These are phyloP conservation scores for Blastobasis lacticolella DNA, from an alignment of 2,888 invertebrate species.

Conservation along the genomic window DNA sequence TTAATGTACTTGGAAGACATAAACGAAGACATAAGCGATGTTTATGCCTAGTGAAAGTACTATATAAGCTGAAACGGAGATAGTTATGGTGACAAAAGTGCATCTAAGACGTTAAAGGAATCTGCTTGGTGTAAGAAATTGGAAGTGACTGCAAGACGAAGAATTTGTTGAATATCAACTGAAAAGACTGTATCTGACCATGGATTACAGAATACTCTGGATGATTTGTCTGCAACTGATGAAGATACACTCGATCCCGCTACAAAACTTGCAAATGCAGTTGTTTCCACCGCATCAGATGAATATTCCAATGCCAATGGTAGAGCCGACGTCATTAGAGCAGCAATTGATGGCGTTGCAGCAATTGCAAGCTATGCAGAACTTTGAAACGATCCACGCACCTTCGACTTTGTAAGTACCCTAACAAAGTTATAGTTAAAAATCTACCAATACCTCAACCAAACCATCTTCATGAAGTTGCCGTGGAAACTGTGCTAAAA, in stretches of 20 bases:
- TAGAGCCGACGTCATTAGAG: constrained; percentile 25
- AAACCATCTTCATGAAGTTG: too few relatives aligned
- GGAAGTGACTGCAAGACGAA: too few relatives aligned
- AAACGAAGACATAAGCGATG: not conserved
- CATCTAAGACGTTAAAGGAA: too few relatives aligned
- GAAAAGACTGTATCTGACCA: not conserved
- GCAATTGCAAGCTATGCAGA: constrained; percentile 26
- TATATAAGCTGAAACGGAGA: too few relatives aligned
- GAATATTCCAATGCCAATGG: constrained; percentile 12
- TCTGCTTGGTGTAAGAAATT: too few relatives aligned
- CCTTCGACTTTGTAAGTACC: constrained; percentile 31
- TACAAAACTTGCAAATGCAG: constrained; percentile 23
- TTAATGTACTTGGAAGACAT: not conserved
- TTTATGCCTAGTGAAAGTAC: not conserved
- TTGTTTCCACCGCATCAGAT: constrained; percentile 20
- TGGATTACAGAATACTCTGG: constrained; percentile 12
- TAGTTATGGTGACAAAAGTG: too few relatives aligned
- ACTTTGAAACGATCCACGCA: constrained; percentile 23
- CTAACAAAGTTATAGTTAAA: too few relatives aligned
- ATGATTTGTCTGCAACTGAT: constrained; percentile 26
- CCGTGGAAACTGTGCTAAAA: too few relatives aligned
- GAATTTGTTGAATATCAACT: too few relatives aligned
- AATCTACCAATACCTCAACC: too few relatives aligned
- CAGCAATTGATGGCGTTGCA: constrained; percentile 26
- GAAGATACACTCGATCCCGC: constrained; percentile 29